Percentiles rank a stretch among this genome's conserved stretches.
These are phyloP conservation scores for Pangasius larnaudii DNA, from an alignment of 2,797 vertebrate genomes.

Conservation along the genomic window DNA sequence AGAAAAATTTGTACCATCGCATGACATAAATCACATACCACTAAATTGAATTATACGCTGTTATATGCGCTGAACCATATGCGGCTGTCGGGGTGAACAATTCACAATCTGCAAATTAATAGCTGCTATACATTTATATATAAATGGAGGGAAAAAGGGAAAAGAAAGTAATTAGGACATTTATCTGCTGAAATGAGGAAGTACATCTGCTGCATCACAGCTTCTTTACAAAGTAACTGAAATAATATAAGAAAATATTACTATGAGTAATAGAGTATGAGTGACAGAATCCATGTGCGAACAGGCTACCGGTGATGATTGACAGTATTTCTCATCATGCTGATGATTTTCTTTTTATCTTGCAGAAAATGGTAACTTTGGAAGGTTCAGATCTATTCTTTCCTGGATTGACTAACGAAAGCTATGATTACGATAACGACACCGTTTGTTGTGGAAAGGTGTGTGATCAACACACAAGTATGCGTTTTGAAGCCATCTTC, in stretches of 20 bases:
- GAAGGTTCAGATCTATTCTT: fast-evolving
- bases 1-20: too few species aligned
- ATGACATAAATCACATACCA: background rate
- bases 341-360: background rate
- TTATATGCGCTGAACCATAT: background rate
- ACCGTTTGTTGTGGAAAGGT: constrained; percentile 39
- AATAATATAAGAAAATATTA: background rate
- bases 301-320: background rate
- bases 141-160: background rate
- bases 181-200: background rate
- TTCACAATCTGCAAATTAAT: background rate
- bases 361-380: background rate
- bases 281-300: background rate
- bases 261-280: background rate
- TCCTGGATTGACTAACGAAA: fast-evolving
- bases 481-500: constrained; percentile 73
- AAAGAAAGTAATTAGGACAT: too few species aligned
- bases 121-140: background rate
- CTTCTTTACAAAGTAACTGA: background rate
- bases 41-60: background rate
- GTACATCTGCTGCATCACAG: background rate
- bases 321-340: background rate
- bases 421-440: background rate
- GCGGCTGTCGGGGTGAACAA: background rate
- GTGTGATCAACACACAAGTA: constrained; percentile 61